These are phyloP conservation scores for Siniperca chuatsi DNA, from an alignment of 2,113 vertebrate species.

Conservation along the genomic window DNA sequence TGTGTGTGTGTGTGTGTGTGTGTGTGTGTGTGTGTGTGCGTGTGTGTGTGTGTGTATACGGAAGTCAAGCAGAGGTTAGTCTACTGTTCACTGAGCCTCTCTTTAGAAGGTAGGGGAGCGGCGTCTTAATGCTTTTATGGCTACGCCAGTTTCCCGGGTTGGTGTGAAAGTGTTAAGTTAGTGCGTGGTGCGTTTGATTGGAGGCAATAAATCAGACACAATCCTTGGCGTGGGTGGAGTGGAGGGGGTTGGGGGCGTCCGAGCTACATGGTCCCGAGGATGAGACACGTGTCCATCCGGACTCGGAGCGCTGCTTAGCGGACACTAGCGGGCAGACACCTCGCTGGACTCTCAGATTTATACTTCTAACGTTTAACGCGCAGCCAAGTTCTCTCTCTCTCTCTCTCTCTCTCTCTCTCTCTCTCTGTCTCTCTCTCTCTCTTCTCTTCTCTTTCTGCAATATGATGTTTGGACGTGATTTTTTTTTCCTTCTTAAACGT, in stretches of 20 bases:
- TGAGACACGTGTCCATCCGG: constrained; percentile 87
- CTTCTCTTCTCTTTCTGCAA: neutral
- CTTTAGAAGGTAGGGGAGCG: constrained; percentile 53
- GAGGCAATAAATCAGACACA: constrained; percentile 88
- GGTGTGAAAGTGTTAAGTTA: constrained; percentile 85
- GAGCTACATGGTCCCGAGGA: constrained; percentile 80
- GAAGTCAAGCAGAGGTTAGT: constrained; percentile 63
- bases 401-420: constrained; percentile 1
- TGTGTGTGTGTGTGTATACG: constrained; percentile 27
- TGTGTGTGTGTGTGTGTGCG: constrained; percentile 35
- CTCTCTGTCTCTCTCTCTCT: neutral
- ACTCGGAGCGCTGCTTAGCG: constrained; percentile 76
- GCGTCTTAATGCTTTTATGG: constrained; percentile 83
- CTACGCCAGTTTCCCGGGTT: constrained; percentile 80
- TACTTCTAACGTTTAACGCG: constrained; percentile 31
- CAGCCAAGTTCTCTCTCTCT: constrained; percentile 18
- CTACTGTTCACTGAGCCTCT: constrained; percentile 67
- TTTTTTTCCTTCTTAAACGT: constrained; percentile 5
- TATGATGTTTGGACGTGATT: constrained; percentile 26
- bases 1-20: neutral
- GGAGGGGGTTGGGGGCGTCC: constrained; percentile 4
- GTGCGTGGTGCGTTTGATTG: constrained; percentile 85
- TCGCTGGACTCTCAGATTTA: constrained; percentile 58
- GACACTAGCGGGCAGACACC: constrained; percentile 62
- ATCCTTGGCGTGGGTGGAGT: constrained; percentile 52